These are phyloP conservation scores for Priocnemis perturbator DNA, from an alignment of 2,888 invertebrate genomes.

Conservation along the genomic window DNA sequence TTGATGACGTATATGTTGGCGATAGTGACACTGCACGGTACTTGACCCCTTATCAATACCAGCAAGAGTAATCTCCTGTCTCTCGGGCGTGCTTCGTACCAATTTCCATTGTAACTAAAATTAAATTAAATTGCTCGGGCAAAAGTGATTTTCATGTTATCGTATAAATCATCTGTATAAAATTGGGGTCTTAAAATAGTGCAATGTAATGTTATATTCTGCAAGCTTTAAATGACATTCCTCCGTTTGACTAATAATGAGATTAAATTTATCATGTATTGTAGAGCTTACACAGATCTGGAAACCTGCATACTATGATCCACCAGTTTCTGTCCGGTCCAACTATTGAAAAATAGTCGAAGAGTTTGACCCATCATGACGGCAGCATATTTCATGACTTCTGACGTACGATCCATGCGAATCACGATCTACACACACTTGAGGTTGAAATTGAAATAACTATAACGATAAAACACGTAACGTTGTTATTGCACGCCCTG, in stretches of 20 bases:
- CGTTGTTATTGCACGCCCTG: no score
- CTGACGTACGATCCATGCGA: neutral
- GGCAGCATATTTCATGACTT: neutral
- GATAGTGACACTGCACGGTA: neutral
- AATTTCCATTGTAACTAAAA: neutral
- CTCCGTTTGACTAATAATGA: no score
- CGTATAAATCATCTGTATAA: no score
- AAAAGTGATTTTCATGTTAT: neutral
- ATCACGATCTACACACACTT: neutral
- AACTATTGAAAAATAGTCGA: constrained; percentile 3
- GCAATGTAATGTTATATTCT: no score
- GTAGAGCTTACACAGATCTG: neutral
- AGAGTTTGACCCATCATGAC: neutral
- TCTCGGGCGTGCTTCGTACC: neutral
- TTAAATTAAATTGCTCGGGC: neutral
- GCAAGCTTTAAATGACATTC: no score
- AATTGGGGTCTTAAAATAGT: no score
- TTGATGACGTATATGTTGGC: neutral
- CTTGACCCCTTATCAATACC: neutral
- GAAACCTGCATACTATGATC: neutral
- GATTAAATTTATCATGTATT: no score
- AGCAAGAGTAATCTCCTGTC: neutral
- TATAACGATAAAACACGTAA: neutral
- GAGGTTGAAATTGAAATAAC: neutral
- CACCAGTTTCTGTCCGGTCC: neutral